These are phyloP conservation scores for Arenaria interpres DNA, from an alignment of 2,113 vertebrate species.

Conservation along the genomic window DNA sequence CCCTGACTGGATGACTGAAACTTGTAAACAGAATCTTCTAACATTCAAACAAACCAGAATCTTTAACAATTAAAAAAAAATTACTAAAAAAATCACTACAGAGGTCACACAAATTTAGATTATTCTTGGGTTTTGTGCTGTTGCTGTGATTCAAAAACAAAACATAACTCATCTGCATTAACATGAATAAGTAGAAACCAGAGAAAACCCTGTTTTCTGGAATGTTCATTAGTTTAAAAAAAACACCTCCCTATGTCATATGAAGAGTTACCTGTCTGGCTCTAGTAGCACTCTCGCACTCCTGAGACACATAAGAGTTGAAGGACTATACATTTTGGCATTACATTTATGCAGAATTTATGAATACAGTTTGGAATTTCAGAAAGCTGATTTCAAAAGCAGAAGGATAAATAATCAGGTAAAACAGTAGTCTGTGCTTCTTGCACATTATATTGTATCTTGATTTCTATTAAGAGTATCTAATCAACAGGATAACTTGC, in stretches of 20 bases:
- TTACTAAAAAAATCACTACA: neutral
- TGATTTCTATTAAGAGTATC: neutral
- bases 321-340: neutral
- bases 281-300: neutral
- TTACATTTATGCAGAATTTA: neutral
- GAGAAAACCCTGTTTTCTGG: neutral
- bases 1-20: neutral
- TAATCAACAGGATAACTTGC: neutral
- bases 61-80: neutral
- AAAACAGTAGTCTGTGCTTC: neutral
- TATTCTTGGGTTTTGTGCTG: neutral
- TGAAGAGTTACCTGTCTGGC: neutral
- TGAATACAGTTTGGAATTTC: neutral
- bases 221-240: neutral
- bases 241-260: fast-evolving
- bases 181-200: neutral
- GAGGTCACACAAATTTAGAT: neutral
- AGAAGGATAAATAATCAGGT: neutral
- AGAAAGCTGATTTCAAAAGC: neutral
- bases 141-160: neutral
- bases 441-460: neutral
- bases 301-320: neutral
- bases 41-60: neutral
- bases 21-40: neutral
- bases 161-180: neutral